Base-by-base conservation (phyloP, 2,113 vertebrate genomes). In the Coturnix japonica region DNA sequence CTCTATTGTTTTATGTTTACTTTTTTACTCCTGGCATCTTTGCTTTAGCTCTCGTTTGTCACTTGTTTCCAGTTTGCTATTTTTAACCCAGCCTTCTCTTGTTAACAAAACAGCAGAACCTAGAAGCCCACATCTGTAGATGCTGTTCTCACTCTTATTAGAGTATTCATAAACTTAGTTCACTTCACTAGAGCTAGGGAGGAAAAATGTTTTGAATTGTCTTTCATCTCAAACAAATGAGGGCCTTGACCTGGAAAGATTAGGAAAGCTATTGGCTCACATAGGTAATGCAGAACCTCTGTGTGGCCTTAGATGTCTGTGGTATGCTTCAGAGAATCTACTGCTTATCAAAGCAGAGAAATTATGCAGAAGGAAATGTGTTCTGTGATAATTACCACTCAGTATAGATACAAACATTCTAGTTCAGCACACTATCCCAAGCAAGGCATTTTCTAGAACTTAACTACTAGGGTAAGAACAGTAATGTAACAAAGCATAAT, bases 201-300 rank as follows among this genome's bases (percentile, higher is more conserved):
- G 88, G 28, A 14, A 31, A 43, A 65, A 31, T 43, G 28, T 43
- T 43, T 65, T 43, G 30, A 65, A 43, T 43, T 43, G 57, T 26
- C 51, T 80, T 81, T 88, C 47, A 63, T 35, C 56, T 82, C 71
- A 66, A 59, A 60, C 64, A 89, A 73, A 81, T 73, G 25, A 81
- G 60, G n/a, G 41, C 74, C 44, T 85, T 76, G 71, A 70, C 59
- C 81, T 85, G 33, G 28, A 64, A 39, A 64, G 39, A 26, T 72
- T 26, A 84, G 57, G 57, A 72, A 46, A 81, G n/a, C 22, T 5
- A 43, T 74, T 3, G 30, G 25, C 16, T 83, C 35, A 6, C 41
- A 44, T 9, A 80, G 30, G 54, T 82, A 66, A 71, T 43, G 10
- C 31, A 90, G 51, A 72, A 9, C 33, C 46, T 77, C 33, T 30